These are phyloP conservation scores for Crotophaga sulcirostris DNA, from an alignment of 2,113 vertebrate genomes.

Conservation along the genomic window DNA sequence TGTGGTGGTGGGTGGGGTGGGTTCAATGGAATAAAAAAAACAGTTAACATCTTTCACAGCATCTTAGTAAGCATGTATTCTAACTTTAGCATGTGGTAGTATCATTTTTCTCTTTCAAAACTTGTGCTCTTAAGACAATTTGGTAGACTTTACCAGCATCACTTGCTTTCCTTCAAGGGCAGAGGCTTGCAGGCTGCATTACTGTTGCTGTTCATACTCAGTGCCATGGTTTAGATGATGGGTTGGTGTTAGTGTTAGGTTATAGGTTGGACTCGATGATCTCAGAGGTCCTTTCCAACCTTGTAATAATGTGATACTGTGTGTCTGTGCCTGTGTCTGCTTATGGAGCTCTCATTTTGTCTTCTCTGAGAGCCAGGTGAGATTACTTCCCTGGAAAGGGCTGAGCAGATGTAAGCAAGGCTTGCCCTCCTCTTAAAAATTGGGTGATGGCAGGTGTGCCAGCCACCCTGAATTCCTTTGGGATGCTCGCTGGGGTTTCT, in stretches of 20 bases:
- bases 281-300: too few species aligned
- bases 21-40: background rate
- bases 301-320: too few species aligned
- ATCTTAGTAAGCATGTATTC: background rate
- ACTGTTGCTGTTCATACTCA: too few species aligned
- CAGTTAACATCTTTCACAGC: background rate
- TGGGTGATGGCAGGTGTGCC: background rate
- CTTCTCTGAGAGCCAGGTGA: background rate
- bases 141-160: background rate
- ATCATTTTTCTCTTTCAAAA: background rate
- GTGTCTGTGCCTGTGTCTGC: background rate
- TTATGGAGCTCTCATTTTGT: rapidly evolving
- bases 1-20: background rate
- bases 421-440: background rate
- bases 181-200: background rate
- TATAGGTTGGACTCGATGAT: too few species aligned
- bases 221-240: too few species aligned
- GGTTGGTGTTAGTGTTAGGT: too few species aligned
- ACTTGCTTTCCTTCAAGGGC: background rate
- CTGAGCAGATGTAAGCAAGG: background rate
- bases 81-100: background rate
- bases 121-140: background rate
- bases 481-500: background rate
- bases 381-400: background rate
- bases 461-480: background rate